Base-by-base conservation (phyloP, 2,797 vertebrate species). In the Clarias pachynema region DNA sequence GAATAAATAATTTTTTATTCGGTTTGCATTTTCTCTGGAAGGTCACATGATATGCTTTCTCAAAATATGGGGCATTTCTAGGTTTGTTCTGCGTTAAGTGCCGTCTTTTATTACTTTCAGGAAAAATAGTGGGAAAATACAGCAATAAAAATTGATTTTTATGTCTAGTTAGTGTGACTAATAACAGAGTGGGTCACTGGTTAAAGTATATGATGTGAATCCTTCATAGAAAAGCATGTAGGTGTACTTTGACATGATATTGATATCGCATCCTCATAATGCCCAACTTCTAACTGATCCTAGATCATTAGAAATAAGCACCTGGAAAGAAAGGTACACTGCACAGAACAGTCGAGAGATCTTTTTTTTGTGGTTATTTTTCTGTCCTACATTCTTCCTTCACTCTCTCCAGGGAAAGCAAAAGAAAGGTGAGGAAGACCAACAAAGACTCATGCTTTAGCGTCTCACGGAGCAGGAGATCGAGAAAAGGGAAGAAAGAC, bases 381-480 rank as follows among this genome's bases (percentile, higher is more conserved):
- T 83, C 83, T 93, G 93, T 89, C 92, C 91, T 92, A 92, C 90
- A 92, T 93, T 92, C 91, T 89, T 87, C 82, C 81, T 90, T 79
- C 88, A 60, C 86, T 24, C 86, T 92, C 92, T 91, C 93, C 53
- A 70, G 91, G 89, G 93, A 92, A 89, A 80, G 88, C 81, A 63
- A 49, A 31, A 89, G 88, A 44, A 86, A 89, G 92, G 91, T 92
- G 91, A 91, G 90, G 92, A 90, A 89, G 86, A 91, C 89, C 84
- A 78, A 79, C 73, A 84, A 56, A 75, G 86, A 84, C 79, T 86
- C 84, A 69, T 87, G 65, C 87, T 60, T 57, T 79, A 77, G 82
- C 24, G 70, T 87, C 49, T 26, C 49, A 37, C n/a, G 12, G 44
- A 56, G 15, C 22, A 62, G 57, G 79, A 81, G 60, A 60, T 24